phyloP scores from a whole-genome alignment of 1,140 invertebrate genomes.

The Catajapyx aquilonaris region DNA sequence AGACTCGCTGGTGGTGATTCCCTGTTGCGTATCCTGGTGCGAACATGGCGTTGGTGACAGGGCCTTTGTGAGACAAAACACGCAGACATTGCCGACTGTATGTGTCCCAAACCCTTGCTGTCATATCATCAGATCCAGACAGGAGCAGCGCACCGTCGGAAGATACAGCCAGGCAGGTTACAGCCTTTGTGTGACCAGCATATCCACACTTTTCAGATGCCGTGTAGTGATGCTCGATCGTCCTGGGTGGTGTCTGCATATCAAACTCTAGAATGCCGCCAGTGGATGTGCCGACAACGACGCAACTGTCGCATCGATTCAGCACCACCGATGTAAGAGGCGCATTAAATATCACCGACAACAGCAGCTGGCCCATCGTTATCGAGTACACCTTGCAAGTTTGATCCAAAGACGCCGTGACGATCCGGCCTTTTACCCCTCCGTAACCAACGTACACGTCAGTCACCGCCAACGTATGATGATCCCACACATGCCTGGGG shows the following conservation, averaged over 20 bases:
- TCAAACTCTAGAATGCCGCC: constrained; percentile 46
- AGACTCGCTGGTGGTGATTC: too few relatives aligned
- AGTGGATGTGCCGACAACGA: constrained; percentile 47
- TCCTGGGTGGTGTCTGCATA: constrained; percentile 38
- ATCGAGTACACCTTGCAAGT: constrained; percentile 65
- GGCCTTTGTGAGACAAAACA: constrained; percentile 43
- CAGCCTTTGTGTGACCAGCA: constrained; percentile 36
- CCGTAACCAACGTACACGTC: constrained; percentile 35
- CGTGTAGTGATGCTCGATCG: constrained; percentile 36
- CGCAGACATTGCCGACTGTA: constrained; percentile 43
- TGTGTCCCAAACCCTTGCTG: constrained; percentile 59
- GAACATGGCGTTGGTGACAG: constrained; percentile 45
- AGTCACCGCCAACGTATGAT: constrained; percentile 53
- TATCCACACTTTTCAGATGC: constrained; percentile 27
- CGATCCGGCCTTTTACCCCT: constrained; percentile 38
- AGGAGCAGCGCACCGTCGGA: constrained; percentile 39
- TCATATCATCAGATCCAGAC: constrained; percentile 49
- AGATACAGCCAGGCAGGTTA: constrained; percentile 47
- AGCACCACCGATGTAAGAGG: constrained; percentile 43
- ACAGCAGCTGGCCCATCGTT: constrained; percentile 34
- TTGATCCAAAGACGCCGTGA: constrained; percentile 55
- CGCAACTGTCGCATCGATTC: constrained; percentile 40
- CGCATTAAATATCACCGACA: constrained; percentile 49
- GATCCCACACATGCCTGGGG: constrained; percentile 41
- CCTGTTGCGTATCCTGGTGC: too few relatives aligned